A percentile compares a stretch with the other conserved stretches of the same genome.
Conservation (phyloP, 2,888 invertebrate species). For the Chaetoderma sp. region DNA sequence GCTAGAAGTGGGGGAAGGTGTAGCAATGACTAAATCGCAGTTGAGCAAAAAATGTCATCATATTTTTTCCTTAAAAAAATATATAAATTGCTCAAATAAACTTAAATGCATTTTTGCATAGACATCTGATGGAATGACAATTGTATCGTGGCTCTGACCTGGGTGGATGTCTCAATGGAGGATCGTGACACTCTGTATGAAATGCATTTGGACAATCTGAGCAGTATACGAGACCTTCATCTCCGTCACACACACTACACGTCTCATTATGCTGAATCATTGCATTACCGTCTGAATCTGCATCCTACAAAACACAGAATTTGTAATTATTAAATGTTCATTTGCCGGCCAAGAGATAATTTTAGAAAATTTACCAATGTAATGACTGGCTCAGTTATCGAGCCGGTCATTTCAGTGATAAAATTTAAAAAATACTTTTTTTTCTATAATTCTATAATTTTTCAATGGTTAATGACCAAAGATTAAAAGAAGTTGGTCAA, state of each 20-base stretch:
- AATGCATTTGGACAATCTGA: constrained; percentile 63
- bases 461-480: not conserved
- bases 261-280: constrained; percentile 49
- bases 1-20: too few relatives aligned
- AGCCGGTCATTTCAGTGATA: too few relatives aligned
- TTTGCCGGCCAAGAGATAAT: too few relatives aligned
- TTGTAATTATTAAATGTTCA: not conserved
- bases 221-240: constrained; percentile 62
- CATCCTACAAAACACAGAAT: constrained; percentile 24
- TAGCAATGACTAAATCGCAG: too few relatives aligned
- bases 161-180: constrained; percentile 62
- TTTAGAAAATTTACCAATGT: too few relatives aligned
- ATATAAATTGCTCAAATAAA: too few relatives aligned
- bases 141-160: constrained; percentile 44
- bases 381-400: too few relatives aligned
- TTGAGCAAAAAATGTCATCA: too few relatives aligned
- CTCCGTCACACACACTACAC: constrained; percentile 63
- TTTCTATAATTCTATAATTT: not conserved
- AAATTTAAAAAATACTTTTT: not conserved
- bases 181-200: constrained; percentile 68
- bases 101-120: too few relatives aligned
- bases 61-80: too few relatives aligned
- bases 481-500: not conserved
- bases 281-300: constrained; percentile 37
- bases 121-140: not conserved